These are phyloP conservation scores for Bruchidius siliquastri DNA, from an alignment of 2,888 invertebrate genomes.

Conservation along the genomic window DNA sequence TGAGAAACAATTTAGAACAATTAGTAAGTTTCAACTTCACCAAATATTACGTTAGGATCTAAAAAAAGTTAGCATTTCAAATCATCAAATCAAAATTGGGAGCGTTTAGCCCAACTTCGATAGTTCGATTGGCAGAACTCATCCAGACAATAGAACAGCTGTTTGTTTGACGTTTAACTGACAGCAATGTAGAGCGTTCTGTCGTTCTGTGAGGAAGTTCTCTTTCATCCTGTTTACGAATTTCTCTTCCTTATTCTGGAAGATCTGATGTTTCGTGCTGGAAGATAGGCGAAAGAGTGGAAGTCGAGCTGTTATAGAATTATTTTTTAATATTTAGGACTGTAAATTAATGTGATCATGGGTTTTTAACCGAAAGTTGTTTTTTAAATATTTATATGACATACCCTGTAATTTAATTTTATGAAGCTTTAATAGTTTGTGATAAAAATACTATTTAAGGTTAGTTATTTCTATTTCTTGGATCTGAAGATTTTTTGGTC, in stretches of 20 bases:
- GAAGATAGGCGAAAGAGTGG: neutral
- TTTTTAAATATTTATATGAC: neutral
- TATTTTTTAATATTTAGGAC: neutral
- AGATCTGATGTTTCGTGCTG: neutral
- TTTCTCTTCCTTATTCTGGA: neutral
- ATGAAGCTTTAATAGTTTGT: constrained; percentile 17
- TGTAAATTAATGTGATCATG: neutral
- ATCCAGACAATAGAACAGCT: no score
- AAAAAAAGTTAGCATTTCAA: no score
- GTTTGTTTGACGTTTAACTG: no score
- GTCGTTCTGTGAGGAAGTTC: no score
- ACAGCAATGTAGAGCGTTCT: no score
- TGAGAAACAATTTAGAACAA: no score
- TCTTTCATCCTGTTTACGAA: neutral
- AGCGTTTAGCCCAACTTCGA: no score
- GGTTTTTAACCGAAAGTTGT: neutral
- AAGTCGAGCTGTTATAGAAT: neutral
- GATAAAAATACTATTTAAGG: constrained; percentile 15
- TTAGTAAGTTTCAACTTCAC: no score
- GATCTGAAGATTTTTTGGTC: constrained; percentile 7
- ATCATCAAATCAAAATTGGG: no score
- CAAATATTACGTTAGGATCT: no score
- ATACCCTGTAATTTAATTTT: neutral
- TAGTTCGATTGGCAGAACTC: no score
- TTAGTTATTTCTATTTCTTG: constrained; percentile 9